phyloP scores from a whole-genome alignment of 2,113 vertebrate genomes.

The Anseranas semipalmata region DNA sequence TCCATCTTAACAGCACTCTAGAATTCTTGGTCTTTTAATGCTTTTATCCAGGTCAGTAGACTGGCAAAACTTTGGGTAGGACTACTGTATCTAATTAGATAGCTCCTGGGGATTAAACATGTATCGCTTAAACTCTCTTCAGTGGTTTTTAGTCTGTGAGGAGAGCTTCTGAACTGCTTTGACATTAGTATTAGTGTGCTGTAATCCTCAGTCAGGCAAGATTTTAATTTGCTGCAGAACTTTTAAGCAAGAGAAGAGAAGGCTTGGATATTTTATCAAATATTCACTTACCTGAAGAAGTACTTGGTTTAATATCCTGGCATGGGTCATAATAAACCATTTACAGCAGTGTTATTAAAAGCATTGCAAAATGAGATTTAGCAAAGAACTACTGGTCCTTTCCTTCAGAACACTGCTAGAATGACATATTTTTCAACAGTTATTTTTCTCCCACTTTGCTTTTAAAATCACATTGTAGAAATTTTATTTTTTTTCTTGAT shows the following conservation, averaged over 20 bases:
- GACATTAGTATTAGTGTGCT: background rate
- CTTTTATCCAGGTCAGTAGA: background rate
- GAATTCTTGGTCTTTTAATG: background rate
- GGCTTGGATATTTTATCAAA: background rate
- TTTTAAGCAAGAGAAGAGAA: background rate
- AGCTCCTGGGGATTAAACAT: background rate
- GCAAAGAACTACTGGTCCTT: background rate
- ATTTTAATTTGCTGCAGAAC: background rate
- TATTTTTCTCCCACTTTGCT: background rate
- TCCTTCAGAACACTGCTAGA: background rate
- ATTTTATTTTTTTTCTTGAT: background rate
- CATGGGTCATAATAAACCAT: background rate
- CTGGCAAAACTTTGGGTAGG: background rate
- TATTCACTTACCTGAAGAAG: background rate
- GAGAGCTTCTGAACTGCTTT: background rate
- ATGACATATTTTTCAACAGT: rapidly evolving
- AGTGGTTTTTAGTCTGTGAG: background rate
- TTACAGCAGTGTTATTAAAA: background rate
- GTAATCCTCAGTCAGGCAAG: background rate
- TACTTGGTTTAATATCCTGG: background rate
- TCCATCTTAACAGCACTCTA: background rate
- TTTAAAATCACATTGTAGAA: background rate
- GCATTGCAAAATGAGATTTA: background rate
- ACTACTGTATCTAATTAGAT: background rate
- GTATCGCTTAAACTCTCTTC: rapidly evolving